Evolutionary conservation across 1,140 invertebrate species (phyloP).

Genomic region (Caerostris darwini): DNA sequence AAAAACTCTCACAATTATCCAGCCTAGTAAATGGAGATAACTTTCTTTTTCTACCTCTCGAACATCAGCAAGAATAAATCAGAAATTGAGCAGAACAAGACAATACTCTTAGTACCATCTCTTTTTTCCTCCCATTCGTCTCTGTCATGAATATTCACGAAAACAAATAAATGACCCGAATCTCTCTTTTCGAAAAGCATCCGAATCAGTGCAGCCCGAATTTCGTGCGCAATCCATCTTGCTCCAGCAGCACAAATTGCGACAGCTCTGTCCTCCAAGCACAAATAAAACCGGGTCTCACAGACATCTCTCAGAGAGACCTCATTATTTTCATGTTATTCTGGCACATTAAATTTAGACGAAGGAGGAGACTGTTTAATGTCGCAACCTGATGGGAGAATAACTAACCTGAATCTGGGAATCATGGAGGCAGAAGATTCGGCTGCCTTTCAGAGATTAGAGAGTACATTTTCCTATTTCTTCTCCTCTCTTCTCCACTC

Average conservation of each 20-base stretch:
- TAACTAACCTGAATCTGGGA: slow-evolving; percentile 43
- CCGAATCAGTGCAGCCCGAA: background rate
- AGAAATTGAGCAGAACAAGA: background rate
- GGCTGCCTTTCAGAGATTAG: background rate
- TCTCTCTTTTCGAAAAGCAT: background rate
- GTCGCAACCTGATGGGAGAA: slow-evolving; percentile 30
- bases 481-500: too few species aligned
- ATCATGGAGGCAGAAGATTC: background rate
- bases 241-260: background rate
- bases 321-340: slow-evolving; percentile 35
- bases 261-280: background rate
- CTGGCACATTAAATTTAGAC: background rate
- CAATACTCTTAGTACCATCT: too few species aligned
- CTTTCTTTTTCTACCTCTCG: too few species aligned
- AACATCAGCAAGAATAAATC: background rate
- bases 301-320: background rate
- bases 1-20: too few species aligned
- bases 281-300: background rate
- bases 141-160: background rate
- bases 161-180: background rate
- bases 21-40: too few species aligned
- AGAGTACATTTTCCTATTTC: background rate
- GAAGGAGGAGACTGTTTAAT: background rate
- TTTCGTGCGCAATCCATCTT: background rate
- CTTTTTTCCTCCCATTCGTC: too few species aligned